Evolutionary conservation across 2,113 vertebrate genomes (phyloP).

Genomic region (Protobothrops flavoviridis): DNA sequence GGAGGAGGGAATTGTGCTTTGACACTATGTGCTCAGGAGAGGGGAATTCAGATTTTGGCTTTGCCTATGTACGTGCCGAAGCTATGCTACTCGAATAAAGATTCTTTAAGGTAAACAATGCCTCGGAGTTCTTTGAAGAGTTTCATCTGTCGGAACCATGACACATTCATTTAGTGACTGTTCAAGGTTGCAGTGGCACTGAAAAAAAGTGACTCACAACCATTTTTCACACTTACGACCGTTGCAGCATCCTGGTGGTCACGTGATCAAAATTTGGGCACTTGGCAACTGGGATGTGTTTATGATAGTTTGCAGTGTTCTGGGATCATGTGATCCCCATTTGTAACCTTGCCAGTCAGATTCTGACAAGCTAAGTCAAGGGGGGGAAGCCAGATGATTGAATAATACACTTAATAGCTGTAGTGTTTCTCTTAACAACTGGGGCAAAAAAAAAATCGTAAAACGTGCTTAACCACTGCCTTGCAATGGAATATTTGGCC

Average conservation of each 20-base stretch:
- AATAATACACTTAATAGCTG: not conserved
- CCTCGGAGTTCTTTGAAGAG: too few species aligned
- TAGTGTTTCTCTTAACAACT: not conserved
- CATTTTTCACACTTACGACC: too few species aligned
- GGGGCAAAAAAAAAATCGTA: not conserved
- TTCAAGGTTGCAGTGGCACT: not conserved
- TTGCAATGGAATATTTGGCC: not conserved
- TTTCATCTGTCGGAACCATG: too few species aligned
- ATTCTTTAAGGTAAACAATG: too few species aligned
- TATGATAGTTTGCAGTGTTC: not conserved
- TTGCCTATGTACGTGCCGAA: too few species aligned
- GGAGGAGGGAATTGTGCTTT: too few species aligned
- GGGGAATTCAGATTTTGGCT: too few species aligned
- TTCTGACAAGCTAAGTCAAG: not conserved
- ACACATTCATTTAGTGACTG: not conserved
- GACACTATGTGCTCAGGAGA: too few species aligned
- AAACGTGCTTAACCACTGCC: not conserved
- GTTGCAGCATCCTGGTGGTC: too few species aligned
- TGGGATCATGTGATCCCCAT: not conserved
- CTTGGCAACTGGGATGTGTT: not conserved
- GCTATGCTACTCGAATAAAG: too few species aligned
- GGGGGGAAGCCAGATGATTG: not conserved
- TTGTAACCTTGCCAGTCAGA: not conserved
- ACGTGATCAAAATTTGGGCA: not conserved
- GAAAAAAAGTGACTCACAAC: not conserved